These are phyloP conservation scores for Callimorpha dominula DNA, from an alignment of 2,888 invertebrate genomes.

Conservation along the genomic window DNA sequence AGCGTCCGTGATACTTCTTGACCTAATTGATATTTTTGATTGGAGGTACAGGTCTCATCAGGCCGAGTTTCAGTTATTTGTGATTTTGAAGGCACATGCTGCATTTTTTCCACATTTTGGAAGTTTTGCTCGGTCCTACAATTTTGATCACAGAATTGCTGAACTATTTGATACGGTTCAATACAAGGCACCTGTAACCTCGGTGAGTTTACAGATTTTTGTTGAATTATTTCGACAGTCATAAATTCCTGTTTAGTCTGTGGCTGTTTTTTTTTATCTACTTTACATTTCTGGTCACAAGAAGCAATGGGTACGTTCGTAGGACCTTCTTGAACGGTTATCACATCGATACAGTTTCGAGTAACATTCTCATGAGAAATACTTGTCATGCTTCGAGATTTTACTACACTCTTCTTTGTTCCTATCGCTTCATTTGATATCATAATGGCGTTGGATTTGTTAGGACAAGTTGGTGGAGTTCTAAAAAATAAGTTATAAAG, in stretches of 20 bases:
- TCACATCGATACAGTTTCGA: conserved; percentile 30
- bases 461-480: conserved; percentile 25
- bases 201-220: background rate
- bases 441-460: conserved; percentile 42
- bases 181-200: background rate
- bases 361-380: conserved; percentile 36
- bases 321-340: conserved; percentile 19
- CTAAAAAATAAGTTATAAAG: conserved; percentile 24
- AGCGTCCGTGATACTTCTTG: background rate
- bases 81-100: conserved; percentile 19
- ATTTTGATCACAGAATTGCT: conserved; percentile 3
- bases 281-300: conserved; percentile 6
- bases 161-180: background rate
- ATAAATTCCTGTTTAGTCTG: background rate
- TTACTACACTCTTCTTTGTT: conserved; percentile 35
- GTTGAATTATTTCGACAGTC: background rate
- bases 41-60: background rate
- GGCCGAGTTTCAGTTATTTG: conserved; percentile 1
- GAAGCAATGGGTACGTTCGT: background rate
- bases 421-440: conserved; percentile 27
- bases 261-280: background rate
- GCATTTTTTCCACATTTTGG: conserved; percentile 4
- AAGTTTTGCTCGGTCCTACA: background rate
- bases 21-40: background rate
- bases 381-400: conserved; percentile 55